phyloP scores from a whole-genome alignment of 1,140 invertebrate species.

The Archivesica marissinica region DNA sequence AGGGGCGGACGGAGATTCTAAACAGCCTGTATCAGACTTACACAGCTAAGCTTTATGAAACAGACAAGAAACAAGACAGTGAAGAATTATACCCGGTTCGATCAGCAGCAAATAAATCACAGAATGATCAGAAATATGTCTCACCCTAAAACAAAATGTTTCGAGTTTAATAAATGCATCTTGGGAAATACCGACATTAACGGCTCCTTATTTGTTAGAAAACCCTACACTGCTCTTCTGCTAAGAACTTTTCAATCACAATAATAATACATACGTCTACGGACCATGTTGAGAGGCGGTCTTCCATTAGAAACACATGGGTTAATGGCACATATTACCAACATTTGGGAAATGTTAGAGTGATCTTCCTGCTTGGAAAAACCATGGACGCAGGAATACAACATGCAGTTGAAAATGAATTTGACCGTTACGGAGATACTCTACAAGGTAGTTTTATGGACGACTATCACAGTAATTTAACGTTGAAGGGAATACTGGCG shows the following conservation, averaged over 20 bases:
- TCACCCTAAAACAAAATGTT: conserved; percentile 17
- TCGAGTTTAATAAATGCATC: conserved; percentile 2
- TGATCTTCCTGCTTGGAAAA: conserved; percentile 89
- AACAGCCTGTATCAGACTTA: too few species aligned
- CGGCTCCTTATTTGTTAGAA: conserved; percentile 66
- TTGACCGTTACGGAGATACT: conserved; percentile 72
- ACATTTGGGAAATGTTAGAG: conserved; percentile 63
- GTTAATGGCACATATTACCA: conserved; percentile 69
- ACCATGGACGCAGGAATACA: conserved; percentile 80
- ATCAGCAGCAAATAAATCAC: too few species aligned
- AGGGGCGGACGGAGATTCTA: too few species aligned
- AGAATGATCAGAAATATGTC: too few species aligned
- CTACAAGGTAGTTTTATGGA: conserved; percentile 80
- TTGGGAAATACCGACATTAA: conserved; percentile 8
- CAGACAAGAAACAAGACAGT: too few species aligned
- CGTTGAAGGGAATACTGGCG: conserved; percentile 89
- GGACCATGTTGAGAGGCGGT: conserved; percentile 68
- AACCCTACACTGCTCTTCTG: conserved; percentile 67
- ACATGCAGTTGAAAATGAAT: conserved; percentile 67
- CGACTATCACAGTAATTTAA: conserved; percentile 79
- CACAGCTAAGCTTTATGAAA: too few species aligned
- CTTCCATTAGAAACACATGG: conserved; percentile 79
- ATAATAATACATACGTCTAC: conserved; percentile 76
- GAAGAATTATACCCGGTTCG: too few species aligned
- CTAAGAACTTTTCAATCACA: conserved; percentile 66